A percentile compares a stretch with the other conserved stretches of the same genome.
These are phyloP conservation scores for Xestia ashworthii DNA, from an alignment of 2,888 invertebrate genomes.

Conservation along the genomic window DNA sequence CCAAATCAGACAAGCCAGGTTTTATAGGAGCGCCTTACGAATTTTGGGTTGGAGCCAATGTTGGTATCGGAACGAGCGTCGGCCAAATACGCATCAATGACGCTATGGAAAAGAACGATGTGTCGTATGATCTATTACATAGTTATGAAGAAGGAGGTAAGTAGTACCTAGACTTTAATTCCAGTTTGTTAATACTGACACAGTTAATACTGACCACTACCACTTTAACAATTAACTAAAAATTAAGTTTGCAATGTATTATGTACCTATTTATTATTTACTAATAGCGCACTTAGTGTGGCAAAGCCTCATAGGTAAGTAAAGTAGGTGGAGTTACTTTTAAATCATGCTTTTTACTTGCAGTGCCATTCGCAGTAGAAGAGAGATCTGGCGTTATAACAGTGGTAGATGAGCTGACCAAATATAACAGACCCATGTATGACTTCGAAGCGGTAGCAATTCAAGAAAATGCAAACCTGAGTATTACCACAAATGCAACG, in stretches of 20 bases:
- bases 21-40: conserved; percentile 96
- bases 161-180: conserved; percentile 26
- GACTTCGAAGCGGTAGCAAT: conserved; percentile 96
- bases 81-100: conserved; percentile 95
- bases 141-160: conserved; percentile 95
- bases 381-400: conserved; percentile 96
- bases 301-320: background rate
- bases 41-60: conserved; percentile 97
- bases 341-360: conserved; percentile 65
- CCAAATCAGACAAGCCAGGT: conserved; percentile 92
- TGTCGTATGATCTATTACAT: conserved; percentile 95
- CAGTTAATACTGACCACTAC: background rate
- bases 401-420: conserved; percentile 94
- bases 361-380: conserved; percentile 98
- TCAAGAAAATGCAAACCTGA: conserved; percentile 90
- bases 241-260: background rate
- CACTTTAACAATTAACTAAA: background rate
- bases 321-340: background rate
- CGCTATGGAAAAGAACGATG: conserved; percentile 92
- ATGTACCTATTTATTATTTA: background rate
- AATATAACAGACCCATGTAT: conserved; percentile 93
- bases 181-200: background rate
- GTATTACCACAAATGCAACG: conserved; percentile 95
- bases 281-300: background rate
- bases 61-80: conserved; percentile 95